These are phyloP conservation scores for Octopus sinensis DNA, from an alignment of 1,140 invertebrate species.

Conservation along the genomic window DNA sequence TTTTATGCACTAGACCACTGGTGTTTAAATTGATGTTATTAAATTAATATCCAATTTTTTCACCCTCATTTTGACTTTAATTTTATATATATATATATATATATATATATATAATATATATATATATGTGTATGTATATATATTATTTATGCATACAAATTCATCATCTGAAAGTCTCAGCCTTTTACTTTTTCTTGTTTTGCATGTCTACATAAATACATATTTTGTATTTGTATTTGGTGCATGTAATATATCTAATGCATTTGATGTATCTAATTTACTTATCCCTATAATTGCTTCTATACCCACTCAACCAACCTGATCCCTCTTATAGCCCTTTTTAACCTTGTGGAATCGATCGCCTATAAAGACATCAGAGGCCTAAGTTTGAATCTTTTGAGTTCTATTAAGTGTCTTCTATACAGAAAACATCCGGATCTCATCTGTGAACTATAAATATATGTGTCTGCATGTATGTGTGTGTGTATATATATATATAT, in stretches of 20 bases:
- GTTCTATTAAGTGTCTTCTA: too few species aligned
- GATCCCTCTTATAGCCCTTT: not conserved
- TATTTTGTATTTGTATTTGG: too few species aligned
- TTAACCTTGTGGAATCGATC: not conserved
- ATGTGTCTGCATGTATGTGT: not conserved
- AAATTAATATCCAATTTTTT: not conserved
- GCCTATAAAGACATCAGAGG: not conserved
- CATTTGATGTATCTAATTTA: too few species aligned
- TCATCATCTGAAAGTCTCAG: not conserved
- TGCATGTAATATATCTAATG: too few species aligned
- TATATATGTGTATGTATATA: not conserved
- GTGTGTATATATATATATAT: not conserved
- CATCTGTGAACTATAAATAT: not conserved
- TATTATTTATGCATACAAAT: not conserved
- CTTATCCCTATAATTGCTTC: too few species aligned
- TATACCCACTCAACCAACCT: not conserved
- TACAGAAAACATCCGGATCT: too few species aligned
- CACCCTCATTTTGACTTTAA: too few species aligned
- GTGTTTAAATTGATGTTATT: not conserved
- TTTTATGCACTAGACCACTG: not conserved
- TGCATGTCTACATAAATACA: too few species aligned
- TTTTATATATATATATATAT: too few species aligned
- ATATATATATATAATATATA: slow-evolving; percentile 1
- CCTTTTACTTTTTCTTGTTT: too few species aligned
- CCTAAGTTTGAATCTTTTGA: too few species aligned